These are phyloP conservation scores for Monopterus albus DNA, from an alignment of 2,113 vertebrate genomes.

Conservation along the genomic window DNA sequence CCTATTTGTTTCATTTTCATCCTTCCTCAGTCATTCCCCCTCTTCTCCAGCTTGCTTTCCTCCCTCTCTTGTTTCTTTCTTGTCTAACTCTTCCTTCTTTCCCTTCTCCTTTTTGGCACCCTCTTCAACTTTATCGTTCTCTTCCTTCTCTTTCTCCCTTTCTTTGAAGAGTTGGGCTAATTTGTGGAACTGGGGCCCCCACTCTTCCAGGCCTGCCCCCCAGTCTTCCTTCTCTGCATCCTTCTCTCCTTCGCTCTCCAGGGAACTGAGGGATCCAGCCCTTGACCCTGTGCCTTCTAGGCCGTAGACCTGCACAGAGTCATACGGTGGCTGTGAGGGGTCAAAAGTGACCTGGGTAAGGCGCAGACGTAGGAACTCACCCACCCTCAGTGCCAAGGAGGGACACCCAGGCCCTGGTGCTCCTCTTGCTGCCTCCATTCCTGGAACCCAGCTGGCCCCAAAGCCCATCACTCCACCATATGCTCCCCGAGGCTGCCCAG, in stretches of 20 bases:
- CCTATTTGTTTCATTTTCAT: conserved; percentile 64
- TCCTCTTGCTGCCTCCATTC: conserved; percentile 69
- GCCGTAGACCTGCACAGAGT: conserved; percentile 92
- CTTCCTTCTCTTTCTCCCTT: conserved; percentile 78
- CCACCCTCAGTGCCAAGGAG: conserved; percentile 84
- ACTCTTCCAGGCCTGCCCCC: conserved; percentile 84
- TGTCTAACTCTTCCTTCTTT: conserved; percentile 39
- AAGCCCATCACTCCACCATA: conserved; percentile 77
- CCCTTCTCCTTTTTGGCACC: conserved; percentile 49
- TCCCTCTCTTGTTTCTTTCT: conserved; percentile 51
- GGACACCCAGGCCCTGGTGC: conserved; percentile 64
- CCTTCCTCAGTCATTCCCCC: conserved; percentile 61
- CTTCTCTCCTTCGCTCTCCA: conserved; percentile 85
- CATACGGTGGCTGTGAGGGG: conserved; percentile 89
- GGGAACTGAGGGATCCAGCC: conserved; percentile 89
- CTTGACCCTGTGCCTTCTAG: conserved; percentile 89
- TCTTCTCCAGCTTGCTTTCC: conserved; percentile 42
- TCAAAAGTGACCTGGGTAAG: conserved; percentile 89
- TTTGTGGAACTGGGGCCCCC: conserved; percentile 89
- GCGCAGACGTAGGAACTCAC: conserved; percentile 86
- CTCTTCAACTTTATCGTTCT: conserved; percentile 56
- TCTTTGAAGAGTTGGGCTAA: conserved; percentile 88
- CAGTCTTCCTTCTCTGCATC: conserved; percentile 79
- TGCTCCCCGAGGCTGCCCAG: conserved; percentile 72
- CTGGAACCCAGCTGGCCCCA: conserved; percentile 75